Evolutionary conservation across 2,888 invertebrate genomes (phyloP).

Genomic region (Aphodius sticticus): DNA sequence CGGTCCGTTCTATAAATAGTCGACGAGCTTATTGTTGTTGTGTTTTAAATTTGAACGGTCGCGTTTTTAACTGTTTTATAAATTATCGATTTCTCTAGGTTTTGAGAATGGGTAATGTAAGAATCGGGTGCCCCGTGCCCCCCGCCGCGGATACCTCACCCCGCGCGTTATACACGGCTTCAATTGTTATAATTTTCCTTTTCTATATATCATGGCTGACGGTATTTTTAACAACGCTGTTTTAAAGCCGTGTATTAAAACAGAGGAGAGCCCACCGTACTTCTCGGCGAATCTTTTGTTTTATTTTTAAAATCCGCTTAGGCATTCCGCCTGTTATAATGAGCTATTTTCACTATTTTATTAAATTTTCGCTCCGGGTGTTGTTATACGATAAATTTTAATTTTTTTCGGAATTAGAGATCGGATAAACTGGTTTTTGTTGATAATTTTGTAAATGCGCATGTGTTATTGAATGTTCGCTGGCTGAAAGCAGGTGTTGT

Average conservation of each 20-base stretch:
- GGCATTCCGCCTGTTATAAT: neutral
- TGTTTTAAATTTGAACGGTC: neutral
- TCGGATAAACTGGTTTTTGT: neutral
- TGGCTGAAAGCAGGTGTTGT: neutral
- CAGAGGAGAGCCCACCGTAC: no score
- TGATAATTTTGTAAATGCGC: neutral
- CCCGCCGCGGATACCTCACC: neutral
- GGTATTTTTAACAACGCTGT: neutral
- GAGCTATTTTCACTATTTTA: neutral
- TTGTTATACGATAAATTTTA: neutral
- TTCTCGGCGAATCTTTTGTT: neutral
- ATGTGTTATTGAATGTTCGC: neutral
- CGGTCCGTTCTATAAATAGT: no score
- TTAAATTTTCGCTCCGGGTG: neutral
- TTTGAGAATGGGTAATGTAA: conserved; percentile 4
- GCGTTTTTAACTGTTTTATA: neutral
- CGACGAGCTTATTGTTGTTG: neutral
- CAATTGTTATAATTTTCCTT: neutral
- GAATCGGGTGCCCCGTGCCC: neutral
- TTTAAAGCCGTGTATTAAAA: no score
- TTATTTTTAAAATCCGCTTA: neutral
- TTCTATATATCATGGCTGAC: neutral
- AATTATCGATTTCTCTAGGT: neutral
- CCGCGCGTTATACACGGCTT: neutral
- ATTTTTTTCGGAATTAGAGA: neutral